phyloP scores from a whole-genome alignment of 2,113 vertebrate genomes.

The Triplophysa siluroides region DNA sequence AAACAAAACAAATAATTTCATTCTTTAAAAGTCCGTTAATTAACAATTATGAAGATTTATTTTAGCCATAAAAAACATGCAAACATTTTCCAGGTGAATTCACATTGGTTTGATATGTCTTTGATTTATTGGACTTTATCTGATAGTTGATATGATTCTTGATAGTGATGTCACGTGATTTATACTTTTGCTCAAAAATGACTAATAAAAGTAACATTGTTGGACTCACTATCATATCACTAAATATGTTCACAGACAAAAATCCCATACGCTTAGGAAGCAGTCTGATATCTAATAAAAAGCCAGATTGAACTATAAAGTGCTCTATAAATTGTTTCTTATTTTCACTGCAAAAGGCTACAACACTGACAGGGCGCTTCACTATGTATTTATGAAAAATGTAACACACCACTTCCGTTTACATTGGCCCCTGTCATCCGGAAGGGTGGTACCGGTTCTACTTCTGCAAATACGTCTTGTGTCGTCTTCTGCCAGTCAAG shows the following conservation, averaged over 20 bases:
- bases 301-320: no score
- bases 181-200: no score
- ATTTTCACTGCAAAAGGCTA: not conserved
- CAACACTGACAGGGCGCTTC: not conserved
- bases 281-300: not conserved
- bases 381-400: conserved; percentile 5
- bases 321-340: not conserved
- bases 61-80: not conserved
- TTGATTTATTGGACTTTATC: no score
- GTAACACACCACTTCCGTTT: conserved; percentile 44
- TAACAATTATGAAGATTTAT: not conserved
- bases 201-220: no score
- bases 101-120: not conserved
- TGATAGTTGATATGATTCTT: no score
- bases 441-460: conserved; percentile 59
- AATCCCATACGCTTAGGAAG: no score
- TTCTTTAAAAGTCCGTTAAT: no score
- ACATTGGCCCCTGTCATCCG: conserved; percentile 45
- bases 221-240: no score
- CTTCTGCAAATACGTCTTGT: conserved; percentile 48
- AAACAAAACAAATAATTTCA: no score
- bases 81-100: not conserved
- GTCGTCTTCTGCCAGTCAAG: not conserved
- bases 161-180: no score
- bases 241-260: no score